Base-by-base conservation (phyloP, 2,797 vertebrate genomes). In the Leptatherina wallacei region DNA sequence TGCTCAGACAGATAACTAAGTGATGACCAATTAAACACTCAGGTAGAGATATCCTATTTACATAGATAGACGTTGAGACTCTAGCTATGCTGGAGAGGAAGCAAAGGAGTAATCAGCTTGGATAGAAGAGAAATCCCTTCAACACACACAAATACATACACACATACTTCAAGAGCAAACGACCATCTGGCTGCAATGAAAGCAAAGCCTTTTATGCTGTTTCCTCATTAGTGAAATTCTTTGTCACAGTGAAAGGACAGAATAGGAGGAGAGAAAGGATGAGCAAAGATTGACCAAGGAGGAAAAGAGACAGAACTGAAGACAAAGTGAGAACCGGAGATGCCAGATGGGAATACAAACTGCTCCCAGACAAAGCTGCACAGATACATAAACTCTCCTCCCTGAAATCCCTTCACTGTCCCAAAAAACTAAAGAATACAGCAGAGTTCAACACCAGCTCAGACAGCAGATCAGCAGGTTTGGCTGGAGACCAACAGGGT, bases 141-240 rank as follows among this genome's bases (percentile, higher is more conserved):
- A 61, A 71, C 67, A 69, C 65, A 77, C 77, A 69, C 65, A 56
- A 59, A 27, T 27, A 82, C 47, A 68, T 16, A 81, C 24, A 68
- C 44, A 79, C 22, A 66, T 56, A 65, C 56, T 47, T 62, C 36
- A 77, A 58, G 65, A 75, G 65, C 78, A 84, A 85, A 76, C 58
- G 78, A 69, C 88, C 88, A 91, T 90, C 90, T 90, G 89, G 76
- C 58, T 72, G 65, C 57, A 57, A 40, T 80, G 76, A 82, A 84
- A 78, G 64, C 44, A 61, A 73, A 73, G 66, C 72, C 63, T 81
- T 82, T 81, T 71, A 59, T 81, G 76, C 38, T 6, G 54, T 85
- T 79, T 80, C 67, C 85, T 91, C 87, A 78, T 84, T 85, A 80
- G 83, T 69, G 83, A 27, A 64, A 83, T 83, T 71, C 33, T 59